Evolutionary conservation across 1,140 invertebrate genomes (phyloP), one percentile per base, ranked within the genome.

Genomic region (Asobara japonica): DNA sequence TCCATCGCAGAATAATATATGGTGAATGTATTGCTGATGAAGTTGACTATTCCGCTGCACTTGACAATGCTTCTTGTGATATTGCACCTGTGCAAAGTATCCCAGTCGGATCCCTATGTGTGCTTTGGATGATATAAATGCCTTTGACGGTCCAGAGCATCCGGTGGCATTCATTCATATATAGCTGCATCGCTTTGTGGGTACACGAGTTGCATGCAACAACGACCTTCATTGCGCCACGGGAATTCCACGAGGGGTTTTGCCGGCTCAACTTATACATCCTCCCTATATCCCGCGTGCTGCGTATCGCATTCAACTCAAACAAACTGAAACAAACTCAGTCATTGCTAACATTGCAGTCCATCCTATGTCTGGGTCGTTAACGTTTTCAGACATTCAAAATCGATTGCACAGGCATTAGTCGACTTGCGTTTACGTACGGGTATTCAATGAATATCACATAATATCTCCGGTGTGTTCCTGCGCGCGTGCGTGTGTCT

Each of bases 151-250:
- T 38, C 61, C 22, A 38, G 29, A 30, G 61, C 56, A 25, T 65
- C 27, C 36, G 60, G 60, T 36, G 69, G n/a, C 69, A 71, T 71
- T 71, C 69, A 71, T 71, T 71, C 69, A 71, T 71, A 65, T 62
- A 62, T 5, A 29, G 27, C n/a, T 10, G 36, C 31, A 38, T 62
- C 16, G 20, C 51, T 41, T 41, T 41, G 33, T 18, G 38, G n/a
- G 16, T 22, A 22, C 56, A 31, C 30, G 30, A 45, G 25, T 69
- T 61, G 27, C 18, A 41, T 38, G 64, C 18, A 16, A 10, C 64
- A n/a, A 33, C n/a, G 31, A 70, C 36, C 36, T 41, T 41, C 36
- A 41, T 41, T 41, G 69, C 36, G 60, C 69, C 36, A 18, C 25
- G 68, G 45, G 25, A 41, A 71, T 45, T 71, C 36, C 69, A 18